phyloP scores from a whole-genome alignment of 2,888 invertebrate species.

The Papilio gigon region DNA sequence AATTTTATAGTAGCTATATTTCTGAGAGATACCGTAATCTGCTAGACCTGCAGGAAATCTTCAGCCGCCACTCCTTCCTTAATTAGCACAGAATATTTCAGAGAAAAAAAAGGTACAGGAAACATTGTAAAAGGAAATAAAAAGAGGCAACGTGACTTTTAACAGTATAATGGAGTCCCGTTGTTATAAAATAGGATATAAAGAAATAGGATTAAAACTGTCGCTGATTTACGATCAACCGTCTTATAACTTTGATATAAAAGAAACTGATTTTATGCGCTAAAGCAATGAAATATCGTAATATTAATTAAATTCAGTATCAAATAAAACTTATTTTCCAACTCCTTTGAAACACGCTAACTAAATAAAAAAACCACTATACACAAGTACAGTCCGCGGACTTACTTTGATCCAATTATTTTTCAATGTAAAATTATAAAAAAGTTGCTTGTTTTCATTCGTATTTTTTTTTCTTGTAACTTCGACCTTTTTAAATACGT shows the following conservation, averaged over 20 bases:
- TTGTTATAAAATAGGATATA: conserved; percentile 56
- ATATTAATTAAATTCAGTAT: conserved; percentile 40
- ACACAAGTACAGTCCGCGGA: conserved; percentile 20
- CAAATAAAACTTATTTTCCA: conserved; percentile 38
- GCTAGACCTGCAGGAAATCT: conserved; percentile 76
- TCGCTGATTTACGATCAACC: conserved; percentile 12
- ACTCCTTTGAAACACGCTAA: conserved; percentile 11
- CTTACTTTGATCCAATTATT: conserved; percentile 19
- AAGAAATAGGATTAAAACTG: conserved; percentile 57
- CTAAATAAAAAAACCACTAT: conserved; percentile 11
- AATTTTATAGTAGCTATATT: conserved; percentile 64
- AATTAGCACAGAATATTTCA: conserved; percentile 79
- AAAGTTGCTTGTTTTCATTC: background rate
- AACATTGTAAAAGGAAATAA: conserved; percentile 70
- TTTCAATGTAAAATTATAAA: conserved; percentile 14
- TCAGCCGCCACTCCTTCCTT: conserved; percentile 76
- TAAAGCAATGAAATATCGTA: background rate
- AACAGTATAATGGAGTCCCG: conserved; percentile 65
- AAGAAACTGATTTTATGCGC: conserved; percentile 2
- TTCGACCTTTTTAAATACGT: background rate
- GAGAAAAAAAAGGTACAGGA: conserved; percentile 70
- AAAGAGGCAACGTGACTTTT: conserved; percentile 69
- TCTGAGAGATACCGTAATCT: conserved; percentile 73
- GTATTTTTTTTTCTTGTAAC: background rate
- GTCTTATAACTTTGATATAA: conserved; percentile 10